phyloP scores from a whole-genome alignment of 2,113 vertebrate genomes.

The Patagioenas fasciata region DNA sequence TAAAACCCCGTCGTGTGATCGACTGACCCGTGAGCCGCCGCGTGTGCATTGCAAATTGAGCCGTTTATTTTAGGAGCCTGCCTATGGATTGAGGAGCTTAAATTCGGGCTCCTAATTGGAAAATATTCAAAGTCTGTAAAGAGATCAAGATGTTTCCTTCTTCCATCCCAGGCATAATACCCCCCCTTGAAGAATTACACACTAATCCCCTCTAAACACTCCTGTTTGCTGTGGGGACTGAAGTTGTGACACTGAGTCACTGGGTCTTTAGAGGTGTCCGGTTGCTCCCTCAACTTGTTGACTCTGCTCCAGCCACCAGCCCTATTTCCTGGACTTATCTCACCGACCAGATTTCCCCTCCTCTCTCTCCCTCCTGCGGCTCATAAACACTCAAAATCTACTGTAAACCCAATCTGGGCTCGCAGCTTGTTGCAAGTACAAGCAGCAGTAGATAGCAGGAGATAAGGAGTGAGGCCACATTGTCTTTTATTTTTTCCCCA shows the following conservation, averaged over 20 bases:
- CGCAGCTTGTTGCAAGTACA: constrained; percentile 25
- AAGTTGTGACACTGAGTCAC: constrained; percentile 48
- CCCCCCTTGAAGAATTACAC: neutral
- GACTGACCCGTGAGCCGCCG: neutral
- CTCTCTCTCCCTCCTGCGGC: constrained; percentile 10
- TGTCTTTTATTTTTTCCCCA: constrained; percentile 13
- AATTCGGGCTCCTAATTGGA: neutral
- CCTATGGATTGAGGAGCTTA: neutral
- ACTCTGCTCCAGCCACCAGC: constrained; percentile 33
- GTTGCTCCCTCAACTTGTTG: constrained; percentile 41
- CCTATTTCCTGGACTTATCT: constrained; percentile 70
- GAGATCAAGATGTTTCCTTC: neutral
- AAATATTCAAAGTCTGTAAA: neutral
- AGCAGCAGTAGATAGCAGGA: constrained; percentile 51
- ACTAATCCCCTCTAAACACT: neutral
- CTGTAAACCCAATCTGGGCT: constrained; percentile 37
- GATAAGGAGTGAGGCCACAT: constrained; percentile 49
- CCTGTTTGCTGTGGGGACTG: neutral
- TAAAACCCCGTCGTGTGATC: neutral
- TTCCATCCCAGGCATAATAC: neutral
- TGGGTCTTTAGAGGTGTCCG: neutral
- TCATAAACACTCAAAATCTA: constrained; percentile 48
- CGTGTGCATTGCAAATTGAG: neutral
- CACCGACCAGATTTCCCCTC: constrained; percentile 64
- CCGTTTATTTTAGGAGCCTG: neutral